Base-by-base conservation (phyloP, 2,888 invertebrate species). In the Dioctria linearis region DNA sequence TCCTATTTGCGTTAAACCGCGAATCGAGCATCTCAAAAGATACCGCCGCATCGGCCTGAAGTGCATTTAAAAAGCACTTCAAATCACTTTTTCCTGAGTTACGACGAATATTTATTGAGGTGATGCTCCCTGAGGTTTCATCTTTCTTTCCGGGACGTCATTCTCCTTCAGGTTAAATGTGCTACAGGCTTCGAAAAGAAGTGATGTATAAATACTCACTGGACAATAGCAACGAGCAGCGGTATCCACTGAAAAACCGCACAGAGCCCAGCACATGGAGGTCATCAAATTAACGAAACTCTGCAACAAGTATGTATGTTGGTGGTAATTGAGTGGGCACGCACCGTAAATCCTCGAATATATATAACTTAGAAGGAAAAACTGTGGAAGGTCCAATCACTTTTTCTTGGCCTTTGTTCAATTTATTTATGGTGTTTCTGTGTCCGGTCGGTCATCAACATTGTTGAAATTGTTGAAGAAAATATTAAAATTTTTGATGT, bases 71-170 rank as follows among this genome's bases (percentile, higher is more conserved):
- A 69, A 75, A 69, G 75, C 80, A 79, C 81, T 81, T 79, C 65
- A 81, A 80, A 80, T 75, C 79, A 81, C 79, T 81, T 81, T 76
- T 79, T 75, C 79, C 75, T 78, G 79, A 81, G 79, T 71, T 75
- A 75, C 75, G 79, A 79, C 78, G 81, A 81, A 81, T 73, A 75
- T 75, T 81, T 79, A 75, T 75, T 73, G 79, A 73, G 81, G 65
- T 76, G 76, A 76, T 76, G 76, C 63, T 76, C 76, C 63, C 63
- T 76, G 63, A 63, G 76, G 63, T 61, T 76, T 63, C 76, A 76
- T 76, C 76, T 76, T 63, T 76, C 76, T 76, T 76, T 76, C 63
- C 63, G 76, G 76, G 11, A 76, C 63, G 49, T 63, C 63, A 46
- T 76, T 46, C 46, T 25, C 25, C 25, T 25, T 63, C n/a, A 49